Evolutionary conservation across 2,113 vertebrate genomes (phyloP), one percentile per base, ranked within the genome.

Genomic region (Nicator chloris): DNA sequence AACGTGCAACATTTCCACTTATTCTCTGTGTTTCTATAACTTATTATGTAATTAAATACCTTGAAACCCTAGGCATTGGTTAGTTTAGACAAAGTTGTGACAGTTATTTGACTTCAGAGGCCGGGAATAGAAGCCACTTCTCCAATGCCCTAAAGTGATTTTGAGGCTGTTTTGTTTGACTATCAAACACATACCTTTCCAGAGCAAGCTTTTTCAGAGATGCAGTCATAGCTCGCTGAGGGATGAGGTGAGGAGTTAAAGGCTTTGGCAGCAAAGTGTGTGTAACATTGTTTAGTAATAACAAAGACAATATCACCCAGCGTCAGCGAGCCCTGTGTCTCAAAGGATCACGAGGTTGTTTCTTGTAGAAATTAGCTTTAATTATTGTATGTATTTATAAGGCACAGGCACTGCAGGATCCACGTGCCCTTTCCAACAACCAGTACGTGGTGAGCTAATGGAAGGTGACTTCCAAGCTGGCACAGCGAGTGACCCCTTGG

Each of bases 21-120:
- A 83, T 83, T 95, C 86, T 61, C 87, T 61, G 26, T 93, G 92
- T 90, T 96, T 91, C 93, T 83, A 26, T 82, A 95, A 95, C 92
- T 92, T 77, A 64, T 76, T 95, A 95, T 84, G 88, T 97, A 97
- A 96, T 96, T 95, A 93, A 96, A 92, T 65, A 91, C 95, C 82
- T 93, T 89, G 68, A 89, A 90, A 86, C 76, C 68, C 72, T 87
- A 45, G 81, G 40, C 50, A 33, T 66, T 44, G 77, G 88, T 96
- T 97, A 85, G 75, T 73, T 81, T 92, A 88, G 95, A 83, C 76
- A 83, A 90, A 95, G 94, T 95, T 91, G 81, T 94, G 96, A 95
- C 86, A 91, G 90, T 94, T 95, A 96, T 90, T 96, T 95, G 92
- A 97, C 95, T 96, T 91, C 88, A 84, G 90, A 78, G 87, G 78